A percentile compares a stretch with the other conserved stretches of the same genome.
phyloP scores from a whole-genome alignment of 2,797 vertebrate genomes.

The Myotis pilosus region DNA sequence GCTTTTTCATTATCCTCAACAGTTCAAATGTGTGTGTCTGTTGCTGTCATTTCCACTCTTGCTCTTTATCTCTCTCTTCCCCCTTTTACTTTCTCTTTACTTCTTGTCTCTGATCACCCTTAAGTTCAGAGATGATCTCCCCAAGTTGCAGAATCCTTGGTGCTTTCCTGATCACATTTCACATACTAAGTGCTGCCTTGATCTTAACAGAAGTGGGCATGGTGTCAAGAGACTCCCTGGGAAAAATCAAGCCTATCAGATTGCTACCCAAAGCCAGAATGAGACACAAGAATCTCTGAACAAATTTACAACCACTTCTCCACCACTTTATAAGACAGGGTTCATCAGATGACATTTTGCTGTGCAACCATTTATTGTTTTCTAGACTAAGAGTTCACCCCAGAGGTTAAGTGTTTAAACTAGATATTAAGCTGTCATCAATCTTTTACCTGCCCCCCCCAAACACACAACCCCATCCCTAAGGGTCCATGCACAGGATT shows the following conservation, averaged over 20 bases:
- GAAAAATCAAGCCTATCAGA: conserved; percentile 62
- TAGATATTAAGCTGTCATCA: conserved; percentile 33
- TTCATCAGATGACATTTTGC: conserved; percentile 65
- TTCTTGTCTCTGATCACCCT: neutral
- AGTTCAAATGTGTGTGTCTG: neutral
- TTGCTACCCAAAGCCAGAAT: conserved; percentile 67
- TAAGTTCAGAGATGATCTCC: neutral
- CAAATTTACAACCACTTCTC: conserved; percentile 60
- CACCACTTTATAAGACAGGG: conserved; percentile 36
- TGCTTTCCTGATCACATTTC: conserved; percentile 58
- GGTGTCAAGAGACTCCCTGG: conserved; percentile 22
- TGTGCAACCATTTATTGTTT: conserved; percentile 56
- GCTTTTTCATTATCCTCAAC: neutral
- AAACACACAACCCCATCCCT: neutral
- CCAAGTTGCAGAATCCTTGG: conserved; percentile 29
- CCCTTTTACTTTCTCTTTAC: conserved; percentile 30
- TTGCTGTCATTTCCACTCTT: neutral
- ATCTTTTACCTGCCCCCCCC: neutral
- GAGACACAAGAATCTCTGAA: conserved; percentile 52
- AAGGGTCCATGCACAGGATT: neutral
- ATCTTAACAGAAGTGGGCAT: conserved; percentile 66
- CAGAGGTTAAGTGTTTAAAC: conserved; percentile 56
- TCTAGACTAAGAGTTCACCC: conserved; percentile 45
- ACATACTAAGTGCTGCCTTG: conserved; percentile 46
- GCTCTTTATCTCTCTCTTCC: neutral